Percentiles rank a stretch among this genome's conserved stretches.
Evolutionary conservation across 2,888 invertebrate species (phyloP).

Genomic region (Eupithecia inturbata): DNA sequence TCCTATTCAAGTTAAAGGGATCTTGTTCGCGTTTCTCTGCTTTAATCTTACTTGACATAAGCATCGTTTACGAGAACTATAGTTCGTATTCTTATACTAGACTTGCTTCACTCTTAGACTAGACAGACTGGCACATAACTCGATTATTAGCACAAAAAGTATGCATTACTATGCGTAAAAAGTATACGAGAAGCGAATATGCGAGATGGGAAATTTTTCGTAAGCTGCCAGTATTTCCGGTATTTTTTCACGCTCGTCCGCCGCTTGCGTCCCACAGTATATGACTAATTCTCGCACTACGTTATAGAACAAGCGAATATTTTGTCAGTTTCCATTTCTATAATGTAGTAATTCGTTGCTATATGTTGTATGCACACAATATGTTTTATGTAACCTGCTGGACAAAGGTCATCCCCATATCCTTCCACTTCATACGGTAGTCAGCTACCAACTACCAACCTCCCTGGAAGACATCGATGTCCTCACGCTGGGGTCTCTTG

Average conservation of each 20-base stretch:
- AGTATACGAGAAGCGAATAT: background rate
- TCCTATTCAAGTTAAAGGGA: background rate
- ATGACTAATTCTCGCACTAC: background rate
- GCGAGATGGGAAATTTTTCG: background rate
- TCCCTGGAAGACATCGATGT: background rate
- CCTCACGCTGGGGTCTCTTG: background rate
- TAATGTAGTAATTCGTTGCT: too few relatives aligned
- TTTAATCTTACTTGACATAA: background rate
- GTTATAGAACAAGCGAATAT: too few relatives aligned
- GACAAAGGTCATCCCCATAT: background rate
- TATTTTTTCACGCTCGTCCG: background rate
- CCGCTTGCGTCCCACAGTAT: background rate
- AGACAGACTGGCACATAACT: background rate
- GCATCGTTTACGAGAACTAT: background rate
- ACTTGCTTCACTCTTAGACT: background rate
- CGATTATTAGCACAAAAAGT: background rate
- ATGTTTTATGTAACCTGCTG: background rate
- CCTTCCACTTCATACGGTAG: background rate
- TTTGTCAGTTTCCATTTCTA: too few relatives aligned
- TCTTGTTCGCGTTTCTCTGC: background rate
- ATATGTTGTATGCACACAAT: too few relatives aligned
- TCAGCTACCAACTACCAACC: background rate
- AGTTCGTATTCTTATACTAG: background rate
- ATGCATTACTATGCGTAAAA: background rate
- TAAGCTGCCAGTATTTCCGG: background rate